Base-by-base conservation (phyloP, 2,113 vertebrate genomes). In the Sinocyclocheilus anophthalmus region DNA sequence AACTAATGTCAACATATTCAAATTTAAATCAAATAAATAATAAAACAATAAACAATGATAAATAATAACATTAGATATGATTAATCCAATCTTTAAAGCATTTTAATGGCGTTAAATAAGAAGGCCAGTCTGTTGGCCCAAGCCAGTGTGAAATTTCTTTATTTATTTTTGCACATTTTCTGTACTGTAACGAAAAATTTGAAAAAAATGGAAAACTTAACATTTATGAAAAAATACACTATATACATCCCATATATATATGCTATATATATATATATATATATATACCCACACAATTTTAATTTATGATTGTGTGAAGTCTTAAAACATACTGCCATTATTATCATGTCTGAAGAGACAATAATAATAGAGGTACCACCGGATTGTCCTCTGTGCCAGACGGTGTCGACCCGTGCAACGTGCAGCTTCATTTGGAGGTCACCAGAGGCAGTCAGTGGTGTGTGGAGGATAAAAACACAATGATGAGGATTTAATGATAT, bases 401-500 rank as follows among this genome's bases (percentile, higher is more conserved):
- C 78, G 20, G n/a, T 50, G 83, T 79, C 76, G 65, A 84, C 53
- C 76, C 11, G 9, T 81, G 81, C n/a, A 84, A 73, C 83, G 24
- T 50, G 53, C 90, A 91, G 91, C 92, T 91, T 92, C 92, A 92
- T 91, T 90, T 90, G 90, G 93, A 94, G 93, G 93, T 94, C 93
- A 93, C 48, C 83, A 90, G 87, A 90, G 91, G 93, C 88, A 90
- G 92, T 92, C 90, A 67, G 88, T 87, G 73, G 89, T 91, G 87
- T 91, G 91, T 87, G 88, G 92, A 86, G 90, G 86, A 90, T 88
- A 90, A 92, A 93, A 93, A 92, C 94, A 91, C 91, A 93, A 91
- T 93, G 94, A 95, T 95, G 93, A 94, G 93, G 92, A 94, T 95
- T 95, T 95, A 95, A 95, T 94, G 94, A 94, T 94, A 94, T 94